These are phyloP conservation scores for Sarcophilus harrisii DNA, from an alignment of 2,797 vertebrate species.

Conservation along the genomic window DNA sequence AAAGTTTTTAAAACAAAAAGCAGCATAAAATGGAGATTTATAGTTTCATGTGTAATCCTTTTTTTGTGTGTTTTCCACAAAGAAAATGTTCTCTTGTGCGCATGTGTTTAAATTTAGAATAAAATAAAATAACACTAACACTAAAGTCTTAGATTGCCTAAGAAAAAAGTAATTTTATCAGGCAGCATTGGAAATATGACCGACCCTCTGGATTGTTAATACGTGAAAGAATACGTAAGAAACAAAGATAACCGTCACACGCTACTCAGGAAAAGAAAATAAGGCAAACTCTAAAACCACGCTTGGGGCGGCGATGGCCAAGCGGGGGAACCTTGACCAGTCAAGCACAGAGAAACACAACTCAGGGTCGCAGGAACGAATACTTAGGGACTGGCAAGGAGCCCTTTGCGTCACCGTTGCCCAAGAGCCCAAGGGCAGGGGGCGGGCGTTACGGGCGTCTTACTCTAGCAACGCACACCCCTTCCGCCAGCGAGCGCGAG, in stretches of 20 bases:
- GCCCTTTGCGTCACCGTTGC: background rate
- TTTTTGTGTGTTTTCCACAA: background rate
- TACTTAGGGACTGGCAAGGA: background rate
- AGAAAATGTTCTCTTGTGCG: background rate
- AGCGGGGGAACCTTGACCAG: background rate
- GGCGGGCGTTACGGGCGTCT: background rate
- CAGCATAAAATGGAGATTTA: background rate
- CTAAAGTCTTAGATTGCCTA: background rate
- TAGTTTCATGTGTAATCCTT: background rate
- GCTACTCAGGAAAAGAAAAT: background rate
- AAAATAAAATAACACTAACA: background rate
- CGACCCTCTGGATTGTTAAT: background rate
- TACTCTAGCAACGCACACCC: background rate
- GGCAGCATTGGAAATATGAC: background rate
- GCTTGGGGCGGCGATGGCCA: no score
- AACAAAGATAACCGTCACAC: background rate
- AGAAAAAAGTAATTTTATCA: background rate
- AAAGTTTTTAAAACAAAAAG: background rate
- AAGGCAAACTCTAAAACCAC: no score
- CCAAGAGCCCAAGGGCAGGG: background rate
- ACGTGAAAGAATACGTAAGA: background rate
- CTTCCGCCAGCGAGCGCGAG: background rate
- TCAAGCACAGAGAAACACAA: accelerated
- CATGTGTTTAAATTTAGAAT: background rate
- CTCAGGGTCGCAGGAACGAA: background rate